Evolutionary conservation across 2,888 invertebrate genomes (phyloP), one percentile per base, ranked within the genome.

Genomic region (Drosophila multiciliata): DNA sequence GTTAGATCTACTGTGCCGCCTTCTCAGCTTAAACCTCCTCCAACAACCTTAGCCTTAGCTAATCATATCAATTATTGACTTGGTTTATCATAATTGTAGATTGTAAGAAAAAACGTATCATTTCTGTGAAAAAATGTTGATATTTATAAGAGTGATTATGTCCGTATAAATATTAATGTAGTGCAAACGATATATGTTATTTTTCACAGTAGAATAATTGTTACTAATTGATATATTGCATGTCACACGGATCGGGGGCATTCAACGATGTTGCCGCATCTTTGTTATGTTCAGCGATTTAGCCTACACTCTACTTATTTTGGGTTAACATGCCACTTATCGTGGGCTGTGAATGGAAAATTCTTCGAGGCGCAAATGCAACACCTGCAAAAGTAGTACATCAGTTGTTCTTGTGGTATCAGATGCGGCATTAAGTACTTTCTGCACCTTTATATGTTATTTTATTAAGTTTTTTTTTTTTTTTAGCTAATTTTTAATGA

Each of bases 201-300:
- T 36, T n/a, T n/a, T 40, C 7, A n/a, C 26, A 7, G 20, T 20
- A 32, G n/a, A 29, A 55, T 38, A 55, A 32, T 38, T 61, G 29
- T 20, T 59, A 52, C 66, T 77, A 64, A 71, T 59, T 49, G 38
- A n/a, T 20, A 48, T 35, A 67, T 74, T 68, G 78, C 81, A 78
- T 81, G 80, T 74, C 60, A 66, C 59, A 65, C 66, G 49, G 52
- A 53, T 54, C 40, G 49, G 12, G 38, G 40, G 20, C 35, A 7
- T 3, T 15, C 20, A 45, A 23, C 15, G 20, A 55, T 23, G 11
- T 61, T 38, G 40, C 42, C 3, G 61, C 40, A 54, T 54, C 69
- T 53, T 63, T 64, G 66, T 40, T 59, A 49, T 23, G 45, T 64
- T 67, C 64, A 23, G 1, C 23, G 15, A 15, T 23, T 23, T 45